phyloP scores from a whole-genome alignment of 64 coral and sea anemone genomes.

The Cladopsammia gracilis region DNA sequence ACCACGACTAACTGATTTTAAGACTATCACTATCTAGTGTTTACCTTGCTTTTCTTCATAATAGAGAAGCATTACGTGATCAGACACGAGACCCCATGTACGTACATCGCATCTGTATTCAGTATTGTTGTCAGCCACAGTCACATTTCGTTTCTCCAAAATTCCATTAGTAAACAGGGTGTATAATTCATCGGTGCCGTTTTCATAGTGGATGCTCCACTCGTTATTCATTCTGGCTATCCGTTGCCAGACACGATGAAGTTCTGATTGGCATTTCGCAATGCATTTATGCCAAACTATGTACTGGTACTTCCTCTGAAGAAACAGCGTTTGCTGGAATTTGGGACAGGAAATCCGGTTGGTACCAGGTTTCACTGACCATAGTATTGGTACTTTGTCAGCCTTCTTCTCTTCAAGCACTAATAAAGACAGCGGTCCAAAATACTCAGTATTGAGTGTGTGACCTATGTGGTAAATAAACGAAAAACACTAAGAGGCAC shows the following conservation, averaged over 20 bases:
- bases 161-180: background rate
- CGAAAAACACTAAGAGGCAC: too few species aligned
- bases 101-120: background rate
- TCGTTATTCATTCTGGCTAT: background rate
- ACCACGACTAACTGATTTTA: too few species aligned
- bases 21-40: too few species aligned
- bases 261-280: background rate
- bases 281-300: background rate
- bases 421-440: too few species aligned
- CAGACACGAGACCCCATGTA: background rate
- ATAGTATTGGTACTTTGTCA: background rate
- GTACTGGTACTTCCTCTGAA: background rate
- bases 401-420: too few species aligned
- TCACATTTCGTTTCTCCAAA: background rate
- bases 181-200: background rate
- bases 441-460: too few species aligned
- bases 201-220: background rate
- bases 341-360: background rate
- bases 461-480: too few species aligned
- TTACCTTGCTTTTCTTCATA: too few species aligned
- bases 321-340: background rate
- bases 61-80: background rate
- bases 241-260: background rate
- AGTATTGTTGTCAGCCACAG: background rate
- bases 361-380: background rate